A percentile compares a stretch with the other conserved stretches of the same genome.
Evolutionary conservation across 2,888 invertebrate genomes (phyloP).

Genomic region (Caenorhabditis sp.): DNA sequence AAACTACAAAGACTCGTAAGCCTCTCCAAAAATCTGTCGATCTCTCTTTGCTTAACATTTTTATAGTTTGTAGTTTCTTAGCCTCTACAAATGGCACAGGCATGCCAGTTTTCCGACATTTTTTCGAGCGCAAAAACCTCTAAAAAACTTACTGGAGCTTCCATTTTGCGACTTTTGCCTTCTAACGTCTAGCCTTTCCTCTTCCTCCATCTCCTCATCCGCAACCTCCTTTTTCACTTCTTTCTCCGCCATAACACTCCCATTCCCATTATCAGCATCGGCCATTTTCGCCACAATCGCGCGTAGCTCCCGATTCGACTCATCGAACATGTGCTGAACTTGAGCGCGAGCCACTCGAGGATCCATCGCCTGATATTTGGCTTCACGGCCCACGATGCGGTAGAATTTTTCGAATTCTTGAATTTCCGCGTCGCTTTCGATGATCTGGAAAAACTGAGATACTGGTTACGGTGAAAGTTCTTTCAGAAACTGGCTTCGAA

Average conservation of each 20-base stretch:
- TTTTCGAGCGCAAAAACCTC: too few species aligned
- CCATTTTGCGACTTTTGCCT: too few species aligned
- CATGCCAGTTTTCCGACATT: too few species aligned
- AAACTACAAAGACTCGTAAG: too few species aligned
- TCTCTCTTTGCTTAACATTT: too few species aligned
- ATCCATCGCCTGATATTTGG: constrained; percentile 2
- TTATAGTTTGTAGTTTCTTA: too few species aligned
- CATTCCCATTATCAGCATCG: not conserved
- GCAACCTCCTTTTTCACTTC: not conserved
- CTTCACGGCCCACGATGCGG: constrained; percentile 8
- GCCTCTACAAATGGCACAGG: too few species aligned
- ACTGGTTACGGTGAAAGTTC: not conserved
- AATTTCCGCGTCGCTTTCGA: not conserved
- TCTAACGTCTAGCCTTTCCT: too few species aligned
- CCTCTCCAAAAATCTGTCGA: too few species aligned
- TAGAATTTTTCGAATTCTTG: constrained; percentile 41
- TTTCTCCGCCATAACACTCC: not conserved
- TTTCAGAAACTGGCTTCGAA: not conserved
- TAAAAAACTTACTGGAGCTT: too few species aligned
- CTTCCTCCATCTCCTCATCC: not conserved
- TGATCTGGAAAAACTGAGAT: not conserved
- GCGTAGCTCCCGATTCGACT: constrained; percentile 12
- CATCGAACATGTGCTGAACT: constrained; percentile 27
- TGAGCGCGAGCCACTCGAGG: constrained; percentile 12
- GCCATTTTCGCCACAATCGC: constrained; percentile 28